Percentiles rank a stretch among this genome's conserved stretches.
Conservation (phyloP, 2,113 vertebrate genomes). For the Nibea coibor region DNA sequence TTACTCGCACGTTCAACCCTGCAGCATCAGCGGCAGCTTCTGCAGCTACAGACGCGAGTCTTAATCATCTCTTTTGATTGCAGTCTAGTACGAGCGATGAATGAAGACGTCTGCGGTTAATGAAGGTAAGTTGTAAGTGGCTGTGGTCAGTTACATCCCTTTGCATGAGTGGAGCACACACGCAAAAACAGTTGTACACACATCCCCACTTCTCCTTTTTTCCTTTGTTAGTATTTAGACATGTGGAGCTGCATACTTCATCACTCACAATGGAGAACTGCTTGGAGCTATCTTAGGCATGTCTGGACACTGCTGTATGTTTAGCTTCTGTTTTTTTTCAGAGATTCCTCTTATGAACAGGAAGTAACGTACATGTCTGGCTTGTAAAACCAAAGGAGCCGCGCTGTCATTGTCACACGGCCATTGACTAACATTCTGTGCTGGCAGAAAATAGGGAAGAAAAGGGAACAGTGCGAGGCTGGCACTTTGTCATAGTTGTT, state of each 20-base stretch:
- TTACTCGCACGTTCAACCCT: constrained; percentile 38
- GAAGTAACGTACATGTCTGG: constrained; percentile 75
- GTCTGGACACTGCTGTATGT: constrained; percentile 83
- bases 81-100: constrained; percentile 13
- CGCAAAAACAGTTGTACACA: constrained; percentile 36
- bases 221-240: constrained; percentile 48
- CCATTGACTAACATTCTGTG: constrained; percentile 61
- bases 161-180: constrained; percentile 46
- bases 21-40: constrained; percentile 15
- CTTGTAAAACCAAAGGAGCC: constrained; percentile 33
- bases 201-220: constrained; percentile 76
- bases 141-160: constrained; percentile 41
- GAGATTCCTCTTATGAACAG: constrained; percentile 78
- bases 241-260: constrained; percentile 45
- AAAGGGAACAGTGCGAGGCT: constrained; percentile 8
- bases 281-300: constrained; percentile 80
- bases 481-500: constrained; percentile 50
- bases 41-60: constrained; percentile 30
- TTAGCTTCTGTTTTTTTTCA: constrained; percentile 73
- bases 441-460: constrained; percentile 57
- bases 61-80: constrained; percentile 39
- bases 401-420: constrained; percentile 72
- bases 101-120: constrained; percentile 65
- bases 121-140: constrained; percentile 58
- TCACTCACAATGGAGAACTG: constrained; percentile 76